Conservation (phyloP, 1,140 invertebrate genomes). For the Spodoptera litura region DNA sequence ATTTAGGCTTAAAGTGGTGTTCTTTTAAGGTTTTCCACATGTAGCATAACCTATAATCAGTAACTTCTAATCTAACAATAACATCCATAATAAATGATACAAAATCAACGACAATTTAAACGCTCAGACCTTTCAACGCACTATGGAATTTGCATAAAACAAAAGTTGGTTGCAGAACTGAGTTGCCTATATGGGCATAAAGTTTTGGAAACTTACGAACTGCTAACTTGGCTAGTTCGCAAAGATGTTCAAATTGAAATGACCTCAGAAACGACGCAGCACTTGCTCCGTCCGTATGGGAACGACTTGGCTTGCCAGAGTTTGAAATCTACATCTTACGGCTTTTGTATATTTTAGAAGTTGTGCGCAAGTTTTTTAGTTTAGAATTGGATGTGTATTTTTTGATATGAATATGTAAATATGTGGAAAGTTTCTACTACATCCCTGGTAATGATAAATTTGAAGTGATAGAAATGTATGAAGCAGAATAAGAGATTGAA, state of each 20-base stretch:
- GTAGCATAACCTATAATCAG: too few species aligned
- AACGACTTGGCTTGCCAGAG: constrained; percentile 14
- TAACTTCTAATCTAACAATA: too few species aligned
- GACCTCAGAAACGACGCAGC: constrained; percentile 33
- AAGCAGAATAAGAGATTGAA: too few species aligned
- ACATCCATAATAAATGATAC: constrained; percentile 8
- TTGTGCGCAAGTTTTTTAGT: not conserved
- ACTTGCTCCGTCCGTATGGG: constrained; percentile 22
- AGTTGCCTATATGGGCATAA: constrained; percentile 32
- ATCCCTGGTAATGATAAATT: too few species aligned
- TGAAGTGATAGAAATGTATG: too few species aligned
- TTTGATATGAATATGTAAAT: too few species aligned
- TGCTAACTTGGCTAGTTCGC: constrained; percentile 38
- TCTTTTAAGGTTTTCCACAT: too few species aligned
- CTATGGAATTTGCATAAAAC: constrained; percentile 46
- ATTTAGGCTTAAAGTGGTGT: too few species aligned
- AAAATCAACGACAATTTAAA: constrained; percentile 24
- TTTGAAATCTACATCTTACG: constrained; percentile 34
- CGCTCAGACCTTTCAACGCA: constrained; percentile 24
- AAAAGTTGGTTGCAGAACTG: constrained; percentile 33
- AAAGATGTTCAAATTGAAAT: constrained; percentile 45
- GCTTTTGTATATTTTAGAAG: constrained; percentile 42
- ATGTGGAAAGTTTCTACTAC: too few species aligned
- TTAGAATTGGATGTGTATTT: not conserved
- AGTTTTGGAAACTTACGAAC: constrained; percentile 41